Evolutionary conservation across 2,797 vertebrate species (phyloP), one percentile per base, ranked within the genome.

Genomic region (Crenichthys baileyi): DNA sequence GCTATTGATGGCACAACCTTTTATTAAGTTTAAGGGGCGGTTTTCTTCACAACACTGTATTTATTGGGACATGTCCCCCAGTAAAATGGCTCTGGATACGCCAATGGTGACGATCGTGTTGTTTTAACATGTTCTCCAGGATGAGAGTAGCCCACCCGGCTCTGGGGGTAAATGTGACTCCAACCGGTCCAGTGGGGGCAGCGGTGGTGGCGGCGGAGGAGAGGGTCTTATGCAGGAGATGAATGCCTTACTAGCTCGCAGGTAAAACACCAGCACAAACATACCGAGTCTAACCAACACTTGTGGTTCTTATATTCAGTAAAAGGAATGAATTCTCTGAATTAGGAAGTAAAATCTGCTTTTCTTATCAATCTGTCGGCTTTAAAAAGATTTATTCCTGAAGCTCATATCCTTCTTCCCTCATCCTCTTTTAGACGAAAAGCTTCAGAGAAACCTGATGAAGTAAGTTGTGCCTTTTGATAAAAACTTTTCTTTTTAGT

Each of bases 141-240:
- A 98, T 88, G 98, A 99, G 94, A 98, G 98, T 80, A 96, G 94
- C 22, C 96, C 97, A 3, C 97, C 97, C 70, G 96, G 97, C 44
- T 96, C 96, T 58, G 95, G 97, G 29, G 97, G 96, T 12, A 99
- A 99, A 95, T 97, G 96, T 0, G 98, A 99, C 92, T 96, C 96
- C 93, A 99, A 97, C 94, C 96, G 98, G 85, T 98, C 97, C 50
- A 98, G 98, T n/a, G 97, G 98, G 13, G 94, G 95, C 76, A 96
- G 95, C 55, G 95, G 95, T 31, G 95, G 95, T 6, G 93, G 95
- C 36, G 95, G 95, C 7, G 93, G 98, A 0, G 97, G 97, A 81
- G 98, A 98, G 73, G 98, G 98, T 44, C 96, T 99, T 85, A 99
- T 99, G 98, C 97, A 99, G 90, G 98, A 99, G 91, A 99, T 99